Conservation (phyloP, 1,140 invertebrate species). For the Drosophila tristis region DNA sequence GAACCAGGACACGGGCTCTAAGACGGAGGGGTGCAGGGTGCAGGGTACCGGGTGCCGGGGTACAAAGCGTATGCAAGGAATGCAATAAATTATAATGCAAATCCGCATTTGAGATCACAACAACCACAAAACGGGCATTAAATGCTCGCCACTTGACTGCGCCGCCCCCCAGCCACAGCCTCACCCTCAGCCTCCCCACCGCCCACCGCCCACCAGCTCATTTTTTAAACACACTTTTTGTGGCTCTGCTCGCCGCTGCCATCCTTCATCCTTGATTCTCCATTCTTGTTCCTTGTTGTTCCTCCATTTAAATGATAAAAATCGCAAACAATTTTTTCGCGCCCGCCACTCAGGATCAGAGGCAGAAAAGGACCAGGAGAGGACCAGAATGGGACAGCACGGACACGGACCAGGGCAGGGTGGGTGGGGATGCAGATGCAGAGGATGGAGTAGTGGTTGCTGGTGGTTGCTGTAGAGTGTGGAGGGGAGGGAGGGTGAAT, state of each 20-base stretch:
- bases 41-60: constrained; percentile 6
- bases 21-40: not conserved
- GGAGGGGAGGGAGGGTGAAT: not conserved
- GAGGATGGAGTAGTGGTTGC: not conserved
- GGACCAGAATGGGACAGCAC: not conserved
- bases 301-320: constrained; percentile 76
- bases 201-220: no score
- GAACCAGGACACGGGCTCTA: constrained; percentile 18
- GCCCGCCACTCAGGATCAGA: constrained; percentile 21
- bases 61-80: constrained; percentile 59
- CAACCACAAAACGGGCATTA: constrained; percentile 65
- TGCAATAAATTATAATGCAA: constrained; percentile 80
- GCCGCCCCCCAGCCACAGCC: constrained; percentile 1
- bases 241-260: not conserved
- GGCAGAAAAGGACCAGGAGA: constrained; percentile 17
- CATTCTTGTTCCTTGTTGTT: constrained; percentile 31
- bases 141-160: constrained; percentile 63
- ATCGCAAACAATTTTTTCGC: constrained; percentile 65
- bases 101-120: constrained; percentile 64
- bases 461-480: no score
- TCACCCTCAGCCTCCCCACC: no score
- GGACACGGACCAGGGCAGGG: not conserved
- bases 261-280: not conserved
- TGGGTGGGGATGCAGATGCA: not conserved
- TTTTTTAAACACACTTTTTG: not conserved